Evolutionary conservation across 2,888 invertebrate species (phyloP), one percentile per base, ranked within the genome.

Genomic region (Teinopalpus imperialis): DNA sequence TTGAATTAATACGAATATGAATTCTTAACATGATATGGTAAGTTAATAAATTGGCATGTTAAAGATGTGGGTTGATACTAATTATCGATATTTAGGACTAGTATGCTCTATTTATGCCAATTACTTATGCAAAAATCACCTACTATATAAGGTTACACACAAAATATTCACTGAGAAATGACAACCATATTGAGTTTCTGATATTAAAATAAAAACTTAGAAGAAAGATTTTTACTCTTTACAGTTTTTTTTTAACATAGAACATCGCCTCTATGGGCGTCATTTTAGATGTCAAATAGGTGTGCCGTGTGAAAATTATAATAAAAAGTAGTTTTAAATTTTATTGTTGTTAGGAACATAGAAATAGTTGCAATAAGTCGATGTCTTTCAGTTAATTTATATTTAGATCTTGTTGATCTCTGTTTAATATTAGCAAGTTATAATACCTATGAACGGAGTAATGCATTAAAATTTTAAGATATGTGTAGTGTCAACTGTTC

Each of bases 381-480:
- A 48, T 41, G 46, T 43, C 50, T 42, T 48, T 53, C 39, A 41
- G 26, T 52, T 45, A 52, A 48, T 40, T 36, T 3, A 44, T 48
- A 42, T 41, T 49, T 30, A 49, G 30, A 29, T 39, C 37, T 27
- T 18, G 20, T 39, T 29, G 27, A 39, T 39, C 37, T 27, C 37
- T 31, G 18, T 32, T 9, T 24, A 32, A 31, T 3, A 12, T 42
- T 24, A 32, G 42, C 18, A 27, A 35, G 12, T 35, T 43, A 34
- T 18, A 1, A 21, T 24, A 27, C 3, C 12, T 20, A 8, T 18
- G 30, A 36, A 36, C 24, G 23, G 6, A 16, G 8, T 23, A 8
- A 23, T 12, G 23, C 24, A 12, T 24, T 24, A 35, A 5, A 35
- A 8, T 13, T 8, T 7, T 7, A 30, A 39, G 13, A 7, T 13